phyloP scores from a whole-genome alignment of 1,140 invertebrate genomes.

The Saccostrea echinata region DNA sequence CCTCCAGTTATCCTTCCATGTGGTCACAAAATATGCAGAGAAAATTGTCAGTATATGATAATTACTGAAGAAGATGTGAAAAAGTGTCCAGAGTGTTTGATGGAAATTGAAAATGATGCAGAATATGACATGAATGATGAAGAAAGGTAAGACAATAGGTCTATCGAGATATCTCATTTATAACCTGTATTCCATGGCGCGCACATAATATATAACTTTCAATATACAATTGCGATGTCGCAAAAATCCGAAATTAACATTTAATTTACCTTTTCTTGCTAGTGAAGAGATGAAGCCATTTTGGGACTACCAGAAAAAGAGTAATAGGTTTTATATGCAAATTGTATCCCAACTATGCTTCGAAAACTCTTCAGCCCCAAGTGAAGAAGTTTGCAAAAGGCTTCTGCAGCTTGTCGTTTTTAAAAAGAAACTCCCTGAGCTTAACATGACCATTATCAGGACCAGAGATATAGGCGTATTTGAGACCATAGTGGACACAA shows the following conservation, averaged over 20 bases:
- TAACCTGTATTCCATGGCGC: background rate
- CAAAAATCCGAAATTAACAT: background rate
- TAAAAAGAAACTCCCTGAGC: conserved; percentile 29
- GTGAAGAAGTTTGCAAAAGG: conserved; percentile 62
- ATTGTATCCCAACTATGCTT: conserved; percentile 74
- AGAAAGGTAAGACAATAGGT: background rate
- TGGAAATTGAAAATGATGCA: background rate
- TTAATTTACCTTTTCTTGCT: background rate
- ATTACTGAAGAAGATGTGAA: background rate
- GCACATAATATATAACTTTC: background rate
- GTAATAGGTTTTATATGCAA: conserved; percentile 73
- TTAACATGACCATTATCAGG: background rate
- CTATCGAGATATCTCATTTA: background rate
- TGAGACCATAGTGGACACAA: conserved; percentile 68
- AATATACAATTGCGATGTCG: background rate
- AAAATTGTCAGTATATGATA: background rate
- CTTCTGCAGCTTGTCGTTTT: conserved; percentile 67
- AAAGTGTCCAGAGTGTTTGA: background rate
- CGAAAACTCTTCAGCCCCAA: conserved; percentile 64
- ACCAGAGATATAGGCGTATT: conserved; percentile 67
- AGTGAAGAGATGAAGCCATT: conserved; percentile 2
- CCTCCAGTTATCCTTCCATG: background rate
- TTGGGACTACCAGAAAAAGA: conserved; percentile 57
- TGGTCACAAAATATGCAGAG: conserved; percentile 5
- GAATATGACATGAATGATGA: background rate